These are phyloP conservation scores for Dendrolimus punctatus DNA, from an alignment of 1,140 invertebrate species.

Conservation along the genomic window DNA sequence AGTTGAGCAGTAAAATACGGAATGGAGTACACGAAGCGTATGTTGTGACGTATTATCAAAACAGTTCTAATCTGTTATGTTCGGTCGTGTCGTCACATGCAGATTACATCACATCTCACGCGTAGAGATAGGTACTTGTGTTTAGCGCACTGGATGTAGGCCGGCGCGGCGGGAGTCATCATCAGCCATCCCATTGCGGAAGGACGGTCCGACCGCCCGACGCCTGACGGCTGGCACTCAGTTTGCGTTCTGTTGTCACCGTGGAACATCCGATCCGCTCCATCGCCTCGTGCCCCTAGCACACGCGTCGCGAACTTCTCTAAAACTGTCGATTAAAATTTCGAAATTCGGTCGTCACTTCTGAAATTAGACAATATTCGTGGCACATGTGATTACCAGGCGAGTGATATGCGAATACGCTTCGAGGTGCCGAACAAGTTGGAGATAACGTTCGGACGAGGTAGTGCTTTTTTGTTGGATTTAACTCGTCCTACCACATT, in stretches of 20 bases:
- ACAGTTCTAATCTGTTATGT: constrained; percentile 28
- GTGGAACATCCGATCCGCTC: constrained; percentile 48
- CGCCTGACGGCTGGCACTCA: constrained; percentile 22
- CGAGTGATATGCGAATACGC: constrained; percentile 63
- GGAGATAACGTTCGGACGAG: constrained; percentile 61
- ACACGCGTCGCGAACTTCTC: constrained; percentile 20
- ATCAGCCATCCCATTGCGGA: constrained; percentile 43
- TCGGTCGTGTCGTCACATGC: constrained; percentile 42
- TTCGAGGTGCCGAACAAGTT: constrained; percentile 66
- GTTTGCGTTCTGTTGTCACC: constrained; percentile 54
- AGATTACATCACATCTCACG: constrained; percentile 54
- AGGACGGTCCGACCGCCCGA: constrained; percentile 28
- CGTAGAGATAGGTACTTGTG: constrained; percentile 2
- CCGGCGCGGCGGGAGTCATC: constrained; percentile 51
- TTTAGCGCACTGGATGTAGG: constrained; percentile 44
- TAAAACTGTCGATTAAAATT: constrained; percentile 20
- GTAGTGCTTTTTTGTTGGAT: constrained; percentile 26
- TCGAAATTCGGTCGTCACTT: constrained; percentile 25
- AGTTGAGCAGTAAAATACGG: too few species aligned
- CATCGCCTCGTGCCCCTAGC: constrained; percentile 21
- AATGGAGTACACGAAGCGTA: not conserved
- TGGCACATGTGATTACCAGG: constrained; percentile 19
- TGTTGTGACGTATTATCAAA: constrained; percentile 36
- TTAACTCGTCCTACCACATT: not conserved
- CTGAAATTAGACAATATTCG: constrained; percentile 17